Evolutionary conservation across 1,140 invertebrate genomes (phyloP).

Genomic region (Centruroides vittatus): DNA sequence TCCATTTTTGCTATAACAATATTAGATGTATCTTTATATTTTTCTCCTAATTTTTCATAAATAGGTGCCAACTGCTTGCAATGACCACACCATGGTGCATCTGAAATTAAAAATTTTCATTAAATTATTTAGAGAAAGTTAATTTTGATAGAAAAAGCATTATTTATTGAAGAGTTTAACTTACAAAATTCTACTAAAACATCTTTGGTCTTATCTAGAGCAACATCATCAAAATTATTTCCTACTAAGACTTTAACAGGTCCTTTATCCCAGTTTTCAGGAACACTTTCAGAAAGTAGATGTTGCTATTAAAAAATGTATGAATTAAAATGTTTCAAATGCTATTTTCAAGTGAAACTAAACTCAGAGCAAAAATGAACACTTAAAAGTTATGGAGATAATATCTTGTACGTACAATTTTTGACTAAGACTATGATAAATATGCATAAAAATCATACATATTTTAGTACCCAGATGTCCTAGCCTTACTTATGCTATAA

Average conservation of each 20-base stretch:
- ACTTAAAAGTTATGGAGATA: too few relatives aligned
- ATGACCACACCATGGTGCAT: slow-evolving; percentile 87
- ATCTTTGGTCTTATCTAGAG: slow-evolving; percentile 66
- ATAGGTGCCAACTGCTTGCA: slow-evolving; percentile 92
- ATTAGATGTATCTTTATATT: slow-evolving; percentile 66
- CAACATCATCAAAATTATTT: slow-evolving; percentile 88
- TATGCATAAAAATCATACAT: too few relatives aligned
- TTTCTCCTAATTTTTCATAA: slow-evolving; percentile 73
- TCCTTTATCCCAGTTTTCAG: slow-evolving; percentile 88
- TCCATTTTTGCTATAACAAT: slow-evolving; percentile 98
- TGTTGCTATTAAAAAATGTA: slow-evolving; percentile 41
- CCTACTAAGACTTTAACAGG: slow-evolving; percentile 88
- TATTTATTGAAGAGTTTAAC: not conserved
- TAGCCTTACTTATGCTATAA: too few relatives aligned
- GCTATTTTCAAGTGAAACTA: too few relatives aligned
- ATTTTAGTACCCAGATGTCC: too few relatives aligned
- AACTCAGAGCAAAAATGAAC: too few relatives aligned
- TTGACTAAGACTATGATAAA: too few relatives aligned
- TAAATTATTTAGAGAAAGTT: not conserved
- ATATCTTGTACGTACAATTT: too few relatives aligned
- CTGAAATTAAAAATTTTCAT: not conserved
- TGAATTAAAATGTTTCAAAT: too few relatives aligned
- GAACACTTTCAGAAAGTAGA: slow-evolving; percentile 77
- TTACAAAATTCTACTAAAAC: slow-evolving; percentile 88
- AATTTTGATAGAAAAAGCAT: not conserved